These are phyloP conservation scores for Athetis lepigone DNA, from an alignment of 2,888 invertebrate genomes.

Conservation along the genomic window DNA sequence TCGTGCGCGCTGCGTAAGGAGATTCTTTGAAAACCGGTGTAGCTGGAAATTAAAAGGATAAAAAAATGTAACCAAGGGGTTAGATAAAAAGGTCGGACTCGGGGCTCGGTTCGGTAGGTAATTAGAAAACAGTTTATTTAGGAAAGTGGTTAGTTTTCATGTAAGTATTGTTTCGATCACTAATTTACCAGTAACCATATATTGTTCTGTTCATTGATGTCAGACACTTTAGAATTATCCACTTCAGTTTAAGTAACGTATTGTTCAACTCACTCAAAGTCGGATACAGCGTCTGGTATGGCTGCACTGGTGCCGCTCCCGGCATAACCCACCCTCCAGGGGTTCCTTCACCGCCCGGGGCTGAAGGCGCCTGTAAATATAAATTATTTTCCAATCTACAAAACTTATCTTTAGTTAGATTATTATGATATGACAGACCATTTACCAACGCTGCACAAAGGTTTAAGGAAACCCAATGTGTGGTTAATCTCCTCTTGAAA, in stretches of 20 bases:
- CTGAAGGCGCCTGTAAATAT: constrained; percentile 68
- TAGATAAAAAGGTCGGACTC: too few species aligned
- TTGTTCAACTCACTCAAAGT: constrained; percentile 80
- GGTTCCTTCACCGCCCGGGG: constrained; percentile 68
- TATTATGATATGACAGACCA: too few species aligned
- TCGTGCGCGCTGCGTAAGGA: constrained; percentile 90
- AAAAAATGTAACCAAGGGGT: too few species aligned
- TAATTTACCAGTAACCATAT: too few species aligned
- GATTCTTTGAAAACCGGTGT: constrained; percentile 93
- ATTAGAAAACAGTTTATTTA: too few species aligned
- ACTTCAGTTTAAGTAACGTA: neutral
- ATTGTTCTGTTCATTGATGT: neutral
- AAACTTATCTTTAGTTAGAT: too few species aligned
- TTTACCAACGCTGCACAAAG: too few species aligned
- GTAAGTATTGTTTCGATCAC: too few species aligned
- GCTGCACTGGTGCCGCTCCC: constrained; percentile 73
- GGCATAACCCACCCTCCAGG: constrained; percentile 83
- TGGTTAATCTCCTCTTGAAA: too few species aligned
- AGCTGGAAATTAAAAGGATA: constrained; percentile 82
- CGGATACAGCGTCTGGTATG: constrained; percentile 82
- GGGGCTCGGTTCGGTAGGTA: too few species aligned
- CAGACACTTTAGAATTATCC: neutral
- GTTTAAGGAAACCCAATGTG: too few species aligned
- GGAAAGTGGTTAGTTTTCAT: too few species aligned
- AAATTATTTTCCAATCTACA: neutral